Evolutionary conservation across 2,113 vertebrate genomes (phyloP).

Genomic region (sheep (Ovis aries)): ARS-UI_Ramb_v3.0 NC_056059.1:100292501-100293000

Average conservation of each 20-base stretch:
- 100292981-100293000: background rate
- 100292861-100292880: background rate
- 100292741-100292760: constrained; percentile 96
- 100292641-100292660: background rate
- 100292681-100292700: constrained; percentile 38
- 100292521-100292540: background rate
- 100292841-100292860: background rate
- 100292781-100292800: constrained; percentile 97
- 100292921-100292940: background rate
- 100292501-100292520: background rate
- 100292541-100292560: background rate
- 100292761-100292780: constrained; percentile 94
- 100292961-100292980: background rate
- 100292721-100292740: constrained; percentile 92
- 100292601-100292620: background rate
- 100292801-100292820: constrained; percentile 93
- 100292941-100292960: background rate
- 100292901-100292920: background rate
- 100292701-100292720: constrained; percentile 98
- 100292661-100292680: background rate
- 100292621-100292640: background rate
- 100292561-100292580: background rate
- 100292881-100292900: background rate
- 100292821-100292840: constrained; percentile 43
- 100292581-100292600: background rate